Percentiles rank a stretch among this genome's conserved stretches.
phyloP scores from a whole-genome alignment of 2,113 vertebrate species.

The Heteronetta atricapilla region DNA sequence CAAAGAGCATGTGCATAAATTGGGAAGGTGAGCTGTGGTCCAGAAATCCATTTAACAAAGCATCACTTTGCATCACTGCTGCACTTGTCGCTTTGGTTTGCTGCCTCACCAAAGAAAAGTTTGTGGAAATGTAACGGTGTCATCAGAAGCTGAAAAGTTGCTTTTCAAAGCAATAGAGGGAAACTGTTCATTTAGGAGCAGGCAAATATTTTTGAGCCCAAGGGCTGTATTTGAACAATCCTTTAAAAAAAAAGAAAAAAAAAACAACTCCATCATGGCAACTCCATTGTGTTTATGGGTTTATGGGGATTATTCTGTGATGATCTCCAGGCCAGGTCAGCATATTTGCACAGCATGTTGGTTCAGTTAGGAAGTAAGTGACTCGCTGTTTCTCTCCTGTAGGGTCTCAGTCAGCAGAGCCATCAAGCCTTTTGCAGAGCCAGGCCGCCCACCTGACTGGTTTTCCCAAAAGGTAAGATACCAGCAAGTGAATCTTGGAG shows the following conservation, averaged over 20 bases:
- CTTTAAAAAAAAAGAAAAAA: neutral
- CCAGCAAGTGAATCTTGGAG: neutral
- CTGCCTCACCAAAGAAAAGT: neutral
- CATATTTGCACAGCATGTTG: neutral
- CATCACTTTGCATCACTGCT: neutral
- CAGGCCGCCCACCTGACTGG: slow-evolving; percentile 96
- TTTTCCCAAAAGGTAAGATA: slow-evolving; percentile 94
- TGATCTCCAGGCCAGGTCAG: neutral
- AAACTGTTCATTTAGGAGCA: neutral
- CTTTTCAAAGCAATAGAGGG: neutral
- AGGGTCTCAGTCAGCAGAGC: slow-evolving; percentile 99
- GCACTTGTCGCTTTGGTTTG: neutral
- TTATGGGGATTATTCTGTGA: neutral
- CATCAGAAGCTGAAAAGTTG: neutral
- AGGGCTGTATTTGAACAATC: neutral
- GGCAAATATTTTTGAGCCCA: neutral
- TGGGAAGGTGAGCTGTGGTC: neutral
- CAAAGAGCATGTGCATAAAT: accelerated
- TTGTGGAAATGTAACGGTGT: neutral
- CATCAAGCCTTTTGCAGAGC: slow-evolving; percentile 97
- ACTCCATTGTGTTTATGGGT: neutral
- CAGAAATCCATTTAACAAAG: neutral
- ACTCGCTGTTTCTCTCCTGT: neutral
- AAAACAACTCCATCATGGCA: neutral
- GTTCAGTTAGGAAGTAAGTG: neutral